phyloP scores from a whole-genome alignment of 2,888 invertebrate species.

The Agrotis segetum region DNA sequence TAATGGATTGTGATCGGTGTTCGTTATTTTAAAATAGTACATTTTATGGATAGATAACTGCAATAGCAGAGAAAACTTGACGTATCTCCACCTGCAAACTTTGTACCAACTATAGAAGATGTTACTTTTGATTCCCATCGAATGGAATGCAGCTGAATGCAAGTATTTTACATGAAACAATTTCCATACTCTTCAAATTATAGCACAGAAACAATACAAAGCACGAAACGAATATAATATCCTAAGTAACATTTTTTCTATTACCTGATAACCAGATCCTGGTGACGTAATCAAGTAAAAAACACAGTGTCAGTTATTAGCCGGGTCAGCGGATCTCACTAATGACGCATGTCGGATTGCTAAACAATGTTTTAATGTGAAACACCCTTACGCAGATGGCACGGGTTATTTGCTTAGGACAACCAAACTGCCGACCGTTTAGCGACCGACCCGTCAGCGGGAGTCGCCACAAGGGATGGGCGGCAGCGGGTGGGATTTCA shows the following conservation, averaged over 20 bases:
- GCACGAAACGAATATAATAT: too few relatives aligned
- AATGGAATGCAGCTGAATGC: too few relatives aligned
- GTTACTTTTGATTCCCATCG: too few relatives aligned
- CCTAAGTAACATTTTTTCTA: not conserved
- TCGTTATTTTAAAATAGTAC: conserved; percentile 1
- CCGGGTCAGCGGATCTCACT: conserved; percentile 81
- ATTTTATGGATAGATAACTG: not conserved
- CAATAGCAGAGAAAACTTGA: not conserved
- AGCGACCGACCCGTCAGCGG: conserved; percentile 78
- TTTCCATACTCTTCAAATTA: too few relatives aligned
- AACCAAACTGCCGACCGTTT: conserved; percentile 88
- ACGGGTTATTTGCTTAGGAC: conserved; percentile 89
- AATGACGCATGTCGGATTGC: conserved; percentile 86
- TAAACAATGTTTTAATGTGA: conserved; percentile 89
- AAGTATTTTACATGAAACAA: too few relatives aligned
- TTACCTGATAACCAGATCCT: not conserved
- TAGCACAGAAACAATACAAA: too few relatives aligned
- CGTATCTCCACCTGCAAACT: too few relatives aligned
- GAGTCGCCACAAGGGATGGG: conserved; percentile 39
- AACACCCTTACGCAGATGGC: conserved; percentile 86
- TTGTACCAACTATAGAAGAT: too few relatives aligned
- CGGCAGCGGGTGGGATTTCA: conserved; percentile 15
- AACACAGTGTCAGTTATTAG: conserved; percentile 73
- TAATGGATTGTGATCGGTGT: conserved; percentile 18
- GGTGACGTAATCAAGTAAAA: conserved; percentile 78